Percentiles rank a stretch among this genome's conserved stretches.
These are phyloP conservation scores for Drosophila neoperkinsi DNA, from an alignment of 2,888 invertebrate genomes.

Conservation along the genomic window DNA sequence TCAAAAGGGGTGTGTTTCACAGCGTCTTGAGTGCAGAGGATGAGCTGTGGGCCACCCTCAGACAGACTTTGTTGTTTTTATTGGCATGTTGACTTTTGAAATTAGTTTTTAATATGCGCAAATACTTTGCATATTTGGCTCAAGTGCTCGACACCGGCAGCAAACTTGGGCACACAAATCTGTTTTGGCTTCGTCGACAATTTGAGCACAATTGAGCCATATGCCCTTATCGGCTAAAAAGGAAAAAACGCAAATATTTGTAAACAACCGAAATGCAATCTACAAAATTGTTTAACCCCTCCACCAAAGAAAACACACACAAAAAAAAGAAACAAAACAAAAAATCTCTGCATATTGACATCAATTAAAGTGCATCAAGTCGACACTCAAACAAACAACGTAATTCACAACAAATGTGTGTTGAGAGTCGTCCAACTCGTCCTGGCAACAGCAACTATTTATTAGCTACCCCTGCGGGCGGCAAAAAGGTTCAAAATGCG, in stretches of 20 bases:
- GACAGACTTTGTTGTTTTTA: constrained; percentile 72
- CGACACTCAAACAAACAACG: constrained; percentile 80
- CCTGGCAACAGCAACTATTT: constrained; percentile 67
- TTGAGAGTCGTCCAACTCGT: constrained; percentile 60
- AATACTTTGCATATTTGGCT: constrained; percentile 80
- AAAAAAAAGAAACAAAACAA: constrained; percentile 7
- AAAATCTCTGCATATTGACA: constrained; percentile 80
- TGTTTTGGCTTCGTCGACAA: constrained; percentile 20
- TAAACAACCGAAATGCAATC: constrained; percentile 72
- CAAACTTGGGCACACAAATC: constrained; percentile 22
- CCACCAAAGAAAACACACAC: neutral
- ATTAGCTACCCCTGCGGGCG: constrained; percentile 69
- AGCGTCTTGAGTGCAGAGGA: constrained; percentile 35
- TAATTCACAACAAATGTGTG: constrained; percentile 81
- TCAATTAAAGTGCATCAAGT: constrained; percentile 83
- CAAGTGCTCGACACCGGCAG: constrained; percentile 30
- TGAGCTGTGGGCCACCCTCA: constrained; percentile 39
- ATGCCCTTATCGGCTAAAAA: constrained; percentile 56
- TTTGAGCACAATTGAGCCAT: constrained; percentile 58
- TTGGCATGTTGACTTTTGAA: constrained; percentile 85
- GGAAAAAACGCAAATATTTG: constrained; percentile 70
- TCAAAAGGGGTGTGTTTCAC: constrained; percentile 62
- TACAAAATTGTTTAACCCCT: constrained; percentile 35
- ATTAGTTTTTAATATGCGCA: constrained; percentile 85
- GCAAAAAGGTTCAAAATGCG: constrained; percentile 58